phyloP scores from a whole-genome alignment of 2,113 vertebrate genomes.

The Megaceryle torquata region DNA sequence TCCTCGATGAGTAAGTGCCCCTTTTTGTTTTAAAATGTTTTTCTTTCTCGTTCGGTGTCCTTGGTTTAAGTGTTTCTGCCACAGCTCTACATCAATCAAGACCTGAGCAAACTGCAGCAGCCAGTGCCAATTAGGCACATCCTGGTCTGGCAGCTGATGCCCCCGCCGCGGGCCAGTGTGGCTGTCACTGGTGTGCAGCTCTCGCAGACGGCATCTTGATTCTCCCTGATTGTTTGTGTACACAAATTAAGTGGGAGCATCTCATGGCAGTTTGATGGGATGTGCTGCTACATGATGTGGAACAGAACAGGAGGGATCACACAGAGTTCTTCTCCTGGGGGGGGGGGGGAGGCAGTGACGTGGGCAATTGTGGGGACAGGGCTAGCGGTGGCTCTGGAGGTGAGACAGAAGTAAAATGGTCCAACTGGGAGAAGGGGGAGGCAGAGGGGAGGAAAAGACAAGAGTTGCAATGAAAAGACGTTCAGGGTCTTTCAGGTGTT shows the following conservation, averaged over 20 bases:
- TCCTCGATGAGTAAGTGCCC: not conserved
- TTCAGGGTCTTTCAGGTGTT: not conserved
- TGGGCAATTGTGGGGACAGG: not conserved
- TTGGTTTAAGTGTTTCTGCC: not conserved
- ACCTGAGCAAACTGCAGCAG: not conserved
- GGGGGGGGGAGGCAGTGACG: not conserved
- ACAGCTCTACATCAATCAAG: not conserved
- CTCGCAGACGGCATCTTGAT: rapidly evolving
- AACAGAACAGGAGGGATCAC: not conserved
- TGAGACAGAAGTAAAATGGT: not conserved
- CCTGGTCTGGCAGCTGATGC: not conserved
- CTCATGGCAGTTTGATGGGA: not conserved
- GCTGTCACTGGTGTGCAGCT: not conserved
- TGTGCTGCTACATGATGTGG: not conserved
- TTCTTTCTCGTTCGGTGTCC: not conserved
- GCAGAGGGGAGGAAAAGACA: not conserved
- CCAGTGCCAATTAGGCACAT: not conserved
- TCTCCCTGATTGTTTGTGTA: not conserved
- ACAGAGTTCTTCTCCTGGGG: not conserved
- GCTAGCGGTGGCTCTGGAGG: not conserved
- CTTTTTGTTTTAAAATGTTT: not conserved
- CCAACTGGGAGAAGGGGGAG: not conserved
- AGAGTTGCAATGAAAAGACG: rapidly evolving
- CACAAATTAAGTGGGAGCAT: not conserved
- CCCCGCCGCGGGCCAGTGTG: not conserved